Conservation (phyloP, 2,888 invertebrate species). For the Branchipolynoe longqiensis region DNA sequence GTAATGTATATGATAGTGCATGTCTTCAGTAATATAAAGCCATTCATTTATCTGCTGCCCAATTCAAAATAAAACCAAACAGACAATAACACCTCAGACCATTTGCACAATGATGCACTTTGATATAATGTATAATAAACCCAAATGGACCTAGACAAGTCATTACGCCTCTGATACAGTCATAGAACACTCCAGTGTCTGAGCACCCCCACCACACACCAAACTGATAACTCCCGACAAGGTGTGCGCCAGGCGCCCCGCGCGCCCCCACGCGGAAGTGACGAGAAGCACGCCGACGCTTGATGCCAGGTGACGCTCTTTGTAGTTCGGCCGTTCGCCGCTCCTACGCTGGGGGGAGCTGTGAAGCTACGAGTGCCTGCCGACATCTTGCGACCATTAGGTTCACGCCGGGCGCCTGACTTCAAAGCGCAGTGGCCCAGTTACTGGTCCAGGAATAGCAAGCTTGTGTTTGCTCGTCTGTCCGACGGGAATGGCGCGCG, state of each 20-base stretch:
- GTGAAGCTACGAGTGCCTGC: background rate
- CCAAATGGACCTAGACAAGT: background rate
- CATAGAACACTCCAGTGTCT: background rate
- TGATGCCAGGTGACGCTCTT: slow-evolving; percentile 20
- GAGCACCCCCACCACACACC: background rate
- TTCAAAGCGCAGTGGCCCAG: too few relatives aligned
- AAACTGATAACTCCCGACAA: background rate
- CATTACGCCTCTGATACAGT: background rate
- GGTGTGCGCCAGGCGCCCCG: background rate
- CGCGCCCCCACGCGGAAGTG: background rate
- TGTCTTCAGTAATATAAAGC: too few relatives aligned
- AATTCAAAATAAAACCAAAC: too few relatives aligned
- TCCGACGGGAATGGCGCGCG: too few relatives aligned
- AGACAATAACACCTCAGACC: too few relatives aligned
- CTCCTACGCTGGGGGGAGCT: background rate
- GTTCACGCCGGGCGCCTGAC: slow-evolving; percentile 10
- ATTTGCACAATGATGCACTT: too few relatives aligned
- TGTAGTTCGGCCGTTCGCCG: slow-evolving; percentile 11
- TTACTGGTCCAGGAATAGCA: too few relatives aligned
- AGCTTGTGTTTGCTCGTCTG: too few relatives aligned
- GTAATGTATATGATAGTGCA: too few relatives aligned
- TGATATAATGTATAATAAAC: too few relatives aligned
- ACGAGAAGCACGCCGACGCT: background rate
- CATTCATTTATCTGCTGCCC: too few relatives aligned
- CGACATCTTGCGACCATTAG: background rate